Evolutionary conservation across 2,888 invertebrate genomes (phyloP).

Genomic region (Rhingia rostrata): DNA sequence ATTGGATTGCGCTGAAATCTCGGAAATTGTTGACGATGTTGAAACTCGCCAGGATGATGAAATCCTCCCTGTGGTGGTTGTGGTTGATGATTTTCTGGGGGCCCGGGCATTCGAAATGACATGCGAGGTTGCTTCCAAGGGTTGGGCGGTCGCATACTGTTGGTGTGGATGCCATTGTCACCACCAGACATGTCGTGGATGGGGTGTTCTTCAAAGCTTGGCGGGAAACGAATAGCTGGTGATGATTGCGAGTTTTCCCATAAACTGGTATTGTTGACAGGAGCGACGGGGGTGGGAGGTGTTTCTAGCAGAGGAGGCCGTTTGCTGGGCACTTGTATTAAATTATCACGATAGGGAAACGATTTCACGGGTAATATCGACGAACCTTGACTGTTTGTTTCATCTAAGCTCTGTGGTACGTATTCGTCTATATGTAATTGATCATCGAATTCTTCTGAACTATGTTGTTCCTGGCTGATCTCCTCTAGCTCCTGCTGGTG

Average conservation of each 20-base stretch:
- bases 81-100: constrained; percentile 49
- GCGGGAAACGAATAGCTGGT: constrained; percentile 51
- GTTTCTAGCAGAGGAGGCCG: constrained; percentile 65
- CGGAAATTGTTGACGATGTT: constrained; percentile 56
- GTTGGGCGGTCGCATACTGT: constrained; percentile 61
- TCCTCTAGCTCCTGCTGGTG: constrained; percentile 21
- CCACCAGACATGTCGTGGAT: background rate
- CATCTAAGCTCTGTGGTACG: constrained; percentile 11
- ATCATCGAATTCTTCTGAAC: constrained; percentile 46
- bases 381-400: background rate
- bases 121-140: constrained; percentile 66
- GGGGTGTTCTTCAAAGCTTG: constrained; percentile 43
- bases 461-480: constrained; percentile 16
- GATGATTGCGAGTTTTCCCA: constrained; percentile 47
- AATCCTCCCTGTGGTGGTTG: constrained; percentile 34
- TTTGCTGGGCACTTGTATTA: constrained; percentile 61
- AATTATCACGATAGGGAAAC: constrained; percentile 57
- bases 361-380: constrained; percentile 3
- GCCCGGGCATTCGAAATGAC: constrained; percentile 65
- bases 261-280: constrained; percentile 1
- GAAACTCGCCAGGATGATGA: constrained; percentile 51
- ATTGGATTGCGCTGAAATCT: constrained; percentile 69
- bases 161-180: constrained; percentile 45
- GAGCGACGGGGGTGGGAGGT: constrained; percentile 22
- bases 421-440: constrained; percentile 27